A percentile compares a stretch with the other conserved stretches of the same genome.
phyloP scores from a whole-genome alignment of 2,888 invertebrate species.

The Drosophila melanosoma region DNA sequence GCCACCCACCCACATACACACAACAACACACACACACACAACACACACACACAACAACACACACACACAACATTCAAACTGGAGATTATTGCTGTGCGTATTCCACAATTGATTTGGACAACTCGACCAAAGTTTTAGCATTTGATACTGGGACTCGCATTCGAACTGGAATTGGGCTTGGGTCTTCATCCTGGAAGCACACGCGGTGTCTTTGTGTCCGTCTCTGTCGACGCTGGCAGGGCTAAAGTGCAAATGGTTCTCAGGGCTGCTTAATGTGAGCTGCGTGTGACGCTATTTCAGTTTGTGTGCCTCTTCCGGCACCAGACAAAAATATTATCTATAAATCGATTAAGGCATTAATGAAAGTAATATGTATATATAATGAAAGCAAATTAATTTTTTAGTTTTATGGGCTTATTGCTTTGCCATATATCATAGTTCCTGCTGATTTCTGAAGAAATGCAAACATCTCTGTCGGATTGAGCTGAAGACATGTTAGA shows the following conservation, averaged over 20 bases:
- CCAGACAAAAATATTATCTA: conserved; percentile 30
- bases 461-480: no score
- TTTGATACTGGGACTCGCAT: background rate
- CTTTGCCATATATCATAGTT: background rate
- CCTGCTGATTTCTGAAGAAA: no score
- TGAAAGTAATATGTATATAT: background rate
- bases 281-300: background rate
- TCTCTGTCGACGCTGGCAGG: conserved; percentile 21
- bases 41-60: conserved; percentile 12
- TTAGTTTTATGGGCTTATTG: no score
- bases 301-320: background rate
- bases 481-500: no score
- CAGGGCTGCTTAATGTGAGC: conserved; percentile 32
- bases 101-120: conserved; percentile 79
- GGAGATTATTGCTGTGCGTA: conserved; percentile 73
- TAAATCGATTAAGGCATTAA: background rate
- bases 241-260: conserved; percentile 72
- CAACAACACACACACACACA: conserved; percentile 34
- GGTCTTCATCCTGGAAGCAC: conserved; percentile 12
- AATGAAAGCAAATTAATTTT: no score
- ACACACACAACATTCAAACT: conserved; percentile 21
- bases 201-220: conserved; percentile 20
- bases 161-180: background rate
- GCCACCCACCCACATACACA: conserved; percentile 68
- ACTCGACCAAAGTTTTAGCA: conserved; percentile 57